phyloP scores from a whole-genome alignment of 2,113 vertebrate genomes.

The Ictidomys tridecemlineatus region DNA sequence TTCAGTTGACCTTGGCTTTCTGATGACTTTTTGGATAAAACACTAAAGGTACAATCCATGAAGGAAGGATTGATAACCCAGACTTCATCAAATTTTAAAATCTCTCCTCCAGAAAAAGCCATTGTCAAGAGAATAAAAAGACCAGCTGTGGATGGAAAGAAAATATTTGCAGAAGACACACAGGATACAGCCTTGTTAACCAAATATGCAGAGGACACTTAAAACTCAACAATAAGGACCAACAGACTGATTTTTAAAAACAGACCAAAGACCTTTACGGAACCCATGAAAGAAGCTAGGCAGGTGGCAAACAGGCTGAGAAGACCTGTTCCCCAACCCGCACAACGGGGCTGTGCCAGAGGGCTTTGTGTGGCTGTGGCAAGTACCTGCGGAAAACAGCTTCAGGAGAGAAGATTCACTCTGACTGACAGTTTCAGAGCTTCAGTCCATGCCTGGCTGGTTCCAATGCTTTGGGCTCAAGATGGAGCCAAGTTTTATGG shows the following conservation, averaged over 20 bases:
- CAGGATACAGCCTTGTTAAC: neutral
- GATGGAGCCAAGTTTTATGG: no score
- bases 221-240: neutral
- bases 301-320: no score
- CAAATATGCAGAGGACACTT: neutral
- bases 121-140: neutral
- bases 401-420: no score
- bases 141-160: neutral
- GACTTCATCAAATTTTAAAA: neutral
- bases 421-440: no score
- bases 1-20: neutral
- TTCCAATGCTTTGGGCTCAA: no score
- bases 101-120: neutral
- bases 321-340: no score
- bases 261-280: neutral
- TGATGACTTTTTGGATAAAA: neutral
- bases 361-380: no score
- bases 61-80: neutral
- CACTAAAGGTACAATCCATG: neutral
- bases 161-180: neutral
- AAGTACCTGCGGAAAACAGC: no score
- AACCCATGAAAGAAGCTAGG: no score
- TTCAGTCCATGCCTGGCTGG: no score
- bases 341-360: no score
- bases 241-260: neutral